Evolutionary conservation across 2,888 invertebrate species (phyloP).

Genomic region (Nasonia oneida): DNA sequence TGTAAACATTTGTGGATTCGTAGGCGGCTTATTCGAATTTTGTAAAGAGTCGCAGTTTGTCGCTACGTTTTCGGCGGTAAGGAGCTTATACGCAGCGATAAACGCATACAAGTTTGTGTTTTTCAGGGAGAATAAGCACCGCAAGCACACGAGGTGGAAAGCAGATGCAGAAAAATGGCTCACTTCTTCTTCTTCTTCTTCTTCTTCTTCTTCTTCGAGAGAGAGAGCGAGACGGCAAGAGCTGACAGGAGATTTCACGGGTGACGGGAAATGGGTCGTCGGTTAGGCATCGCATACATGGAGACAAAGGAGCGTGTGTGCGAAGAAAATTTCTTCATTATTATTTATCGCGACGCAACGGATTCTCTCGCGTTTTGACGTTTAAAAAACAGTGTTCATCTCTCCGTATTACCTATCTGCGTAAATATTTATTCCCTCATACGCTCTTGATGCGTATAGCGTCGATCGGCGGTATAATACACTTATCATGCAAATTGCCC

Average conservation of each 20-base stretch:
- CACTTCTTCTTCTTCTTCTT: background rate
- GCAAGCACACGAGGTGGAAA: background rate
- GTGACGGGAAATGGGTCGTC: conserved; percentile 42
- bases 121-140: background rate
- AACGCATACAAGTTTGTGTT: background rate
- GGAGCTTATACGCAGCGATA: too few species aligned
- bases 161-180: conserved; percentile 1
- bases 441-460: background rate
- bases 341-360: background rate
- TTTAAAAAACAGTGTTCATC: background rate
- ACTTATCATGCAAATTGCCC: background rate
- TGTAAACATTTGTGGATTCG: background rate
- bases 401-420: background rate
- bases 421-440: background rate
- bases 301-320: background rate
- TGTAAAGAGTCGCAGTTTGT: too few species aligned
- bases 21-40: background rate
- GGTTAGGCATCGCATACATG: conserved; percentile 6
- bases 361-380: background rate
- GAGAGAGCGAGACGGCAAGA: background rate
- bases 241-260: conserved; percentile 56
- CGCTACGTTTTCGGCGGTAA: too few species aligned
- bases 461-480: background rate
- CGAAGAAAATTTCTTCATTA: conserved; percentile 20
- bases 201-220: background rate